These are phyloP conservation scores for Hyperoplus immaculatus DNA, from an alignment of 2,797 vertebrate species.

Conservation along the genomic window DNA sequence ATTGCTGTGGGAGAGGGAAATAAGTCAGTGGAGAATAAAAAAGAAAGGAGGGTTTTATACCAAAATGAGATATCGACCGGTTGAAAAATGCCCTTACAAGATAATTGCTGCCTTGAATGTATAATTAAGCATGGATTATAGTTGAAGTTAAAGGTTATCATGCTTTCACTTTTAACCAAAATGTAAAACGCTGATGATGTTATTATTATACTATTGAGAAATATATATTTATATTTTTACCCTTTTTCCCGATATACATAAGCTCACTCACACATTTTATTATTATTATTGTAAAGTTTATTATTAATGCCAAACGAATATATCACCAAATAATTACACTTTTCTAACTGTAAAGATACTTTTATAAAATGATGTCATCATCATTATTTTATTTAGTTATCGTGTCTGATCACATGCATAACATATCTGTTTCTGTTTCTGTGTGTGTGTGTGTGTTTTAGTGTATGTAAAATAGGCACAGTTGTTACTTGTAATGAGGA, in stretches of 20 bases:
- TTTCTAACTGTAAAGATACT: background rate
- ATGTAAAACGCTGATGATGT: background rate
- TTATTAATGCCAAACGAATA: background rate
- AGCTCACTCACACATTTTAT: background rate
- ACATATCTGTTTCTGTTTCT: too few species aligned
- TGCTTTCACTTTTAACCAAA: background rate
- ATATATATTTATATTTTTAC: background rate
- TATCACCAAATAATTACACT: background rate
- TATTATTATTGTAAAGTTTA: background rate
- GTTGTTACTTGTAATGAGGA: background rate
- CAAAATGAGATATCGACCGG: conserved; percentile 62
- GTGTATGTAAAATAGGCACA: too few species aligned
- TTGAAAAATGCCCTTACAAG: conserved; percentile 41
- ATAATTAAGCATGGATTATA: conserved; percentile 3
- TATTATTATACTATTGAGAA: background rate
- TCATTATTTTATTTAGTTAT: background rate
- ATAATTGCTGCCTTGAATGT: conserved; percentile 25
- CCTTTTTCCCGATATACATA: background rate
- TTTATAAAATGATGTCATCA: background rate
- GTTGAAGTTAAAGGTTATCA: conserved; percentile 2
- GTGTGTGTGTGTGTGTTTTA: too few species aligned
- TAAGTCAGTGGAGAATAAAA: conserved; percentile 45
- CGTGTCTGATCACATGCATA: background rate
- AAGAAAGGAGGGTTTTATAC: conserved; percentile 47
- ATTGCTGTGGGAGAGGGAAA: conserved; percentile 55